These are phyloP conservation scores for Diceros bicornis DNA, from an alignment of 2,797 vertebrate genomes.

Conservation along the genomic window DNA sequence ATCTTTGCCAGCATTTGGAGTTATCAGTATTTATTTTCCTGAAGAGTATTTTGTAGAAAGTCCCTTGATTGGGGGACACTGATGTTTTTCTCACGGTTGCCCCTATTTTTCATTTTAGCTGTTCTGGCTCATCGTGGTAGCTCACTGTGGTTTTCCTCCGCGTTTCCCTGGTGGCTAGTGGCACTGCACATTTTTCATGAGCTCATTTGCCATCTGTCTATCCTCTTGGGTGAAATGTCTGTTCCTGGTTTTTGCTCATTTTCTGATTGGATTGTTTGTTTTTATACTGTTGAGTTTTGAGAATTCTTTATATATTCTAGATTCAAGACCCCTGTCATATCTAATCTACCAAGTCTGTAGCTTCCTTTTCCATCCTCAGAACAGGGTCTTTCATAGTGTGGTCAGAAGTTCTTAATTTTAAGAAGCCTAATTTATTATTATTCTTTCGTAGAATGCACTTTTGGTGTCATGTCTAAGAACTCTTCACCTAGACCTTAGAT, in stretches of 20 bases:
- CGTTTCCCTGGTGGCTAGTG: rapidly evolving
- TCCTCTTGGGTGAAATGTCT: neutral
- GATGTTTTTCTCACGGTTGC: neutral
- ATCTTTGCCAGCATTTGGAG: neutral
- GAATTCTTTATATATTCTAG: rapidly evolving
- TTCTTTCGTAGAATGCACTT: neutral
- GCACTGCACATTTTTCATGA: rapidly evolving
- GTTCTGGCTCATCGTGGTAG: rapidly evolving
- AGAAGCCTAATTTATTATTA: neutral
- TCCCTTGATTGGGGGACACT: neutral
- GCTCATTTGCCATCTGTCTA: rapidly evolving
- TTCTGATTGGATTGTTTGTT: neutral
- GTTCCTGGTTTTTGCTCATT: neutral
- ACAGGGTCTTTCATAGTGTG: neutral
- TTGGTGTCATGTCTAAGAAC: neutral
- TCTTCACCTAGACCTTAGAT: neutral
- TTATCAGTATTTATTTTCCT: neutral
- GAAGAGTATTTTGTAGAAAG: neutral
- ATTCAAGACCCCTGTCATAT: neutral
- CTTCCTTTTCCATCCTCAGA: neutral
- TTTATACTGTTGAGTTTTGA: rapidly evolving
- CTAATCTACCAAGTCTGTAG: rapidly evolving
- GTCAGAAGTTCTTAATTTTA: neutral
- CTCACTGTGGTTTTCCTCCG: rapidly evolving
- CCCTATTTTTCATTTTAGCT: neutral